phyloP scores from a whole-genome alignment of 2,888 invertebrate genomes.

The Hirtodrosophila alboralis region DNA sequence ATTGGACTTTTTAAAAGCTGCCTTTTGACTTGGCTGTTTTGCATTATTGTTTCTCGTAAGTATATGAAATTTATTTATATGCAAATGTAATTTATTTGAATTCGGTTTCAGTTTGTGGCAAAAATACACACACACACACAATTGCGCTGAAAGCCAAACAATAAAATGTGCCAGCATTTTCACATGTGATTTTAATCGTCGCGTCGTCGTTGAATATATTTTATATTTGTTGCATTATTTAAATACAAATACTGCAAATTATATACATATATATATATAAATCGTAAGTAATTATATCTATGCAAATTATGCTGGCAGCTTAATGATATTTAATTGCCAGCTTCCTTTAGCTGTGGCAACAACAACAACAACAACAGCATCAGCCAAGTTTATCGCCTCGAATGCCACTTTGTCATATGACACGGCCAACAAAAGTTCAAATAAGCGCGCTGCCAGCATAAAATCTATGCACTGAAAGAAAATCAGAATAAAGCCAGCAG shows the following conservation, averaged over 20 bases:
- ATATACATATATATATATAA: no score
- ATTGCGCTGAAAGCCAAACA: constrained; percentile 52
- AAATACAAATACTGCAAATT: constrained; percentile 7
- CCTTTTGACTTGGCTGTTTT: constrained; percentile 63
- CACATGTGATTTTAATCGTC: constrained; percentile 69
- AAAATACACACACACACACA: no score
- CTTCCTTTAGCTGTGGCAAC: constrained; percentile 46
- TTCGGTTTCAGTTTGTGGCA: constrained; percentile 24
- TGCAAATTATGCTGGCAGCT: constrained; percentile 53
- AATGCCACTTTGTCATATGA: constrained; percentile 77
- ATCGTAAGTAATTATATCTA: no score
- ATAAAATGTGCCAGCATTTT: constrained; percentile 65
- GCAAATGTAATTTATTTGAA: constrained; percentile 62
- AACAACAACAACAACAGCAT: constrained; percentile 17
- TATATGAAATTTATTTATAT: constrained; percentile 72
- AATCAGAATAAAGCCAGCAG: background rate
- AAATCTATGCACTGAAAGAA: constrained; percentile 46
- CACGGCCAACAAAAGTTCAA: constrained; percentile 67
- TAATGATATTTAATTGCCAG: constrained; percentile 67
- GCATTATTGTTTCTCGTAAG: constrained; percentile 17
- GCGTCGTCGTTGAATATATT: constrained; percentile 32
- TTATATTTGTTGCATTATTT: constrained; percentile 38
- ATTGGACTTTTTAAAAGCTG: constrained; percentile 71
- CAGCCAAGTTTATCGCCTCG: constrained; percentile 53
- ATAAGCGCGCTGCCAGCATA: constrained; percentile 57